These are phyloP conservation scores for Condylostylus longicornis DNA, from an alignment of 1,140 invertebrate species.

Conservation along the genomic window DNA sequence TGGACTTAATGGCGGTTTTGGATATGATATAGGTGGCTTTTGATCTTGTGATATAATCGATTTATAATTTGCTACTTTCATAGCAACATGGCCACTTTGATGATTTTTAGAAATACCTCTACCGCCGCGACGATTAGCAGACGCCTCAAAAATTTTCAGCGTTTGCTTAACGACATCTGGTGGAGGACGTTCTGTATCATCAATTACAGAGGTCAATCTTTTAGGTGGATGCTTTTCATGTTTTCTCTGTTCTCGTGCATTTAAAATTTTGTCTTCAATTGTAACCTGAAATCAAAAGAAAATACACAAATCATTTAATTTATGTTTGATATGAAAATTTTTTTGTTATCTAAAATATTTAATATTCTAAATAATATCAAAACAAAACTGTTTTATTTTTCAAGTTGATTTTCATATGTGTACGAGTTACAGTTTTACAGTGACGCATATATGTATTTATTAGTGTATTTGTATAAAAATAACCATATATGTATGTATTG, in stretches of 20 bases:
- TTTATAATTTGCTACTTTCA: conserved; percentile 48
- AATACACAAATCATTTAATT: too few relatives aligned
- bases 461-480: too few relatives aligned
- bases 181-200: conserved; percentile 65
- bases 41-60: conserved; percentile 41
- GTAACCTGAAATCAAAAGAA: conserved; percentile 18
- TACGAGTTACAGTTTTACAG: too few relatives aligned
- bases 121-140: conserved; percentile 38
- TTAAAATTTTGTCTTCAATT: conserved; percentile 30
- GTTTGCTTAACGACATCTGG: conserved; percentile 73
- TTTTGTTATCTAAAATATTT: too few relatives aligned
- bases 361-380: too few relatives aligned
- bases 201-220: conserved; percentile 49
- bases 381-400: too few relatives aligned
- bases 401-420: too few relatives aligned
- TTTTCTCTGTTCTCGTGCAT: conserved; percentile 26
- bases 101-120: conserved; percentile 28
- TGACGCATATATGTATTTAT: too few relatives aligned
- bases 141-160: conserved; percentile 64
- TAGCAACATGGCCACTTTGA: conserved; percentile 46
- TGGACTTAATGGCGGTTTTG: conserved; percentile 34
- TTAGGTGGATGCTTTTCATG: conserved; percentile 37
- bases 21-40: conserved; percentile 20
- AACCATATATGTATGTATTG: too few relatives aligned
- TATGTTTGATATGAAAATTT: too few relatives aligned